Base-by-base conservation (phyloP, 2,113 vertebrate genomes). In the Ornithorhynchus anatinus region DNA sequence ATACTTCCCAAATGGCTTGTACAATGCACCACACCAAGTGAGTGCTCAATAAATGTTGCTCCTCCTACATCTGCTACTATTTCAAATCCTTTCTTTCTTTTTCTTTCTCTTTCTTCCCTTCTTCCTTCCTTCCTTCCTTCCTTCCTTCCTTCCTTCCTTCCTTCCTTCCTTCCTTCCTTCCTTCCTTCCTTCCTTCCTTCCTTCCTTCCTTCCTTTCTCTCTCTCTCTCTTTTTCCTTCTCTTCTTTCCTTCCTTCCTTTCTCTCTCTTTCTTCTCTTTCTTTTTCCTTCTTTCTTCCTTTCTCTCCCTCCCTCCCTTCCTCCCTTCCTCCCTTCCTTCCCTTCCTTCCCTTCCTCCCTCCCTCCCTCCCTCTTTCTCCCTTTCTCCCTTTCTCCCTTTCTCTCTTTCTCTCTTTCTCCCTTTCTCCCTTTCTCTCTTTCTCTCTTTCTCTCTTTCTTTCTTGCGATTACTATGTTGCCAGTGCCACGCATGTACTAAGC, bases 221-320 rank as follows among this genome's bases (percentile, higher is more conserved):
- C 15, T 27, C 0, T 0, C 58, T 69, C 35, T 22, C 25, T 8
- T 17, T 43, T 33, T 43, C 17, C 43, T 36, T 29, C 1, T 1
- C 10, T 0, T 22, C 50, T 6, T 6, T 71, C 23, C 7, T 17
- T 59, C 43, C 2, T 20, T 67, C 42, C 60, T 38, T 12, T 62
- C 10, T n/a, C 8, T 20, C 29, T 37, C 44, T 17, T 57, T 54
- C 19, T 32, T 54, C 11, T 5, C 2, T 11, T 78, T 5, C 0
- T 16, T 29, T 25, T 3, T 7, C 19, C 27, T 29, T 5, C 6
- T 14, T 40, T n/a, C 16, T 3, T 19, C 17, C 19, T 7, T 10
- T 12, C 3, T 13, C 5, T 31, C 42, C 43, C 2, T 20, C 64
- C 42, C 60, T 38, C 14, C 59, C 10, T n/a, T n/a, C n/a, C n/a